Conservation (phyloP, 2,113 vertebrate genomes). For the Petroica traversi region DNA sequence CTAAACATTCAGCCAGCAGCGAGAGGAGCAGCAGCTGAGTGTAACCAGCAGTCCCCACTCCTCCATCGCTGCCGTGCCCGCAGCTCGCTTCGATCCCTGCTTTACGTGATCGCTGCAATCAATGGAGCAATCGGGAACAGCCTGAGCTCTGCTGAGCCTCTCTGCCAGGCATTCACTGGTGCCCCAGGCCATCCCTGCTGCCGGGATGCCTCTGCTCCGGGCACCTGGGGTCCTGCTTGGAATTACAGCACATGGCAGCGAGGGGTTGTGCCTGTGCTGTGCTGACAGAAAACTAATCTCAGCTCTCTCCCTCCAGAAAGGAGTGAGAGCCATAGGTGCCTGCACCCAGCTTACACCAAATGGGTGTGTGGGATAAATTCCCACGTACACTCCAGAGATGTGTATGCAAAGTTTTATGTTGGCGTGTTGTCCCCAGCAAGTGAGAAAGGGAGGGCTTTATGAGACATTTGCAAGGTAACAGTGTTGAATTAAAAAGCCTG, state of each 20-base stretch:
- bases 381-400: rapidly evolving
- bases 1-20: constrained; percentile 27
- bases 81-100: neutral
- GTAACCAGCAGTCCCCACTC: neutral
- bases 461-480: neutral
- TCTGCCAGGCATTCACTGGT: rapidly evolving
- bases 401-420: neutral
- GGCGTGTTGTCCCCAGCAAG: rapidly evolving
- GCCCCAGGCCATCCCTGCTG: neutral
- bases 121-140: neutral
- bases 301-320: neutral
- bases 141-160: neutral
- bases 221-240: neutral
- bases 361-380: neutral
- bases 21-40: constrained; percentile 16
- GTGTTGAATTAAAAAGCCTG: neutral
- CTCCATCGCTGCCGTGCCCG: neutral
- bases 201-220: neutral
- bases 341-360: rapidly evolving
- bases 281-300: neutral
- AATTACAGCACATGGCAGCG: rapidly evolving
- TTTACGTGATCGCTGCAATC: neutral
- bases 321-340: neutral
- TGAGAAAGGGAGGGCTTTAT: neutral
- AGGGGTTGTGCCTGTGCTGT: neutral